Conservation (phyloP, 2,113 vertebrate genomes). For the Gallinago paraguaiae region DNA sequence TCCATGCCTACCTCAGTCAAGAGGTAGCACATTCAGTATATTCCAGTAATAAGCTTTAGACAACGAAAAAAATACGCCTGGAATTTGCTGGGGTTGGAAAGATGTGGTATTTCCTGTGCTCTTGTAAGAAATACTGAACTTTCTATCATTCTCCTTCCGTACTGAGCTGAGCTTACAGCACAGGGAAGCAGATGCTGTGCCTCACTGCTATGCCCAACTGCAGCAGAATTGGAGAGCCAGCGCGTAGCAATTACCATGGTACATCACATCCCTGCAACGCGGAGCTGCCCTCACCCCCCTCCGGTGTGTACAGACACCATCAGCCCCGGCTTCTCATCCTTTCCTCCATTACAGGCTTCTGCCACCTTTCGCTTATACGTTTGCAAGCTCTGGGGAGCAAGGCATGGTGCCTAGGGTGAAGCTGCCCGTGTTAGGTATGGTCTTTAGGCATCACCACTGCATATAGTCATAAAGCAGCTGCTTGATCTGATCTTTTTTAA, state of each 20-base stretch:
- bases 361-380: background rate
- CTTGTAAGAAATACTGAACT: background rate
- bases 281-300: background rate
- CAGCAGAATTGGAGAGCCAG: background rate
- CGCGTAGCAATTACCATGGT: background rate
- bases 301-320: rapidly evolving
- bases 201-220: background rate
- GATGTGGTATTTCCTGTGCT: background rate
- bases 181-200: background rate
- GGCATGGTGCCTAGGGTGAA: background rate
- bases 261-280: background rate
- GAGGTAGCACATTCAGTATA: background rate
- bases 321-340: background rate
- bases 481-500: background rate
- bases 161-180: background rate
- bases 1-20: background rate
- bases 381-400: background rate
- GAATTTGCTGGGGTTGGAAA: background rate
- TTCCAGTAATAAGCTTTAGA: background rate
- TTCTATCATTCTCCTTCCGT: background rate
- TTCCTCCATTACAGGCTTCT: background rate
- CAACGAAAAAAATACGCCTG: background rate
- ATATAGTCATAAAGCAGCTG: background rate
- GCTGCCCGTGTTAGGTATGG: rapidly evolving
- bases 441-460: no score